Evolutionary conservation across 2,797 vertebrate genomes (phyloP).

Genomic region (Rousettus madagascariensis): DNA sequence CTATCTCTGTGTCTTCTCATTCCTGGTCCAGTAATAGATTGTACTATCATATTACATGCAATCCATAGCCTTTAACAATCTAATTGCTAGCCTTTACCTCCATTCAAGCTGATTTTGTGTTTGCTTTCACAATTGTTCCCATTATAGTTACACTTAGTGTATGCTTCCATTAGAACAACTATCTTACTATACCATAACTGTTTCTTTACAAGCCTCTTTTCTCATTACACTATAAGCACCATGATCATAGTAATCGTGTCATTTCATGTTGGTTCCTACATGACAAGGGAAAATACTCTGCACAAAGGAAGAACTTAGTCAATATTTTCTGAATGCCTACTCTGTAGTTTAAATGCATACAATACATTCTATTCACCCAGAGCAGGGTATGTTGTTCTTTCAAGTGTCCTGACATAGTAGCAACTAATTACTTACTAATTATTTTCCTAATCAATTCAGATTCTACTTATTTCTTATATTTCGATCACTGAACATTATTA

Average conservation of each 20-base stretch:
- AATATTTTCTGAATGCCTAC: neutral
- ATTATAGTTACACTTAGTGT: neutral
- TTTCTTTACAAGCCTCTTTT: neutral
- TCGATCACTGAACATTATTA: neutral
- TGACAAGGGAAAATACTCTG: neutral
- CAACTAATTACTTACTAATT: neutral
- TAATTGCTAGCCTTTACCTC: neutral
- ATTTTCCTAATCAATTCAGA: neutral
- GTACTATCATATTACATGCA: neutral
- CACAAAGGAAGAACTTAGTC: neutral
- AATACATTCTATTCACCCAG: neutral
- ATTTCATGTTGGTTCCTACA: neutral
- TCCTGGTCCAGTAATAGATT: neutral
- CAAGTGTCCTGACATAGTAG: neutral
- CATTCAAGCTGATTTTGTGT: neutral
- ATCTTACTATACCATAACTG: neutral
- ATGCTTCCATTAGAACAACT: neutral
- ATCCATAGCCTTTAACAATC: neutral
- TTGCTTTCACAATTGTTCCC: neutral
- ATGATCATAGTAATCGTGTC: neutral
- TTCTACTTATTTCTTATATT: neutral
- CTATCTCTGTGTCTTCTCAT: neutral
- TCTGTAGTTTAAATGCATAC: neutral
- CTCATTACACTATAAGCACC: neutral
- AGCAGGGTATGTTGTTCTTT: neutral